These are phyloP conservation scores for Microcebus murinus DNA, from an alignment of 2,113 vertebrate genomes.

Conservation along the genomic window DNA sequence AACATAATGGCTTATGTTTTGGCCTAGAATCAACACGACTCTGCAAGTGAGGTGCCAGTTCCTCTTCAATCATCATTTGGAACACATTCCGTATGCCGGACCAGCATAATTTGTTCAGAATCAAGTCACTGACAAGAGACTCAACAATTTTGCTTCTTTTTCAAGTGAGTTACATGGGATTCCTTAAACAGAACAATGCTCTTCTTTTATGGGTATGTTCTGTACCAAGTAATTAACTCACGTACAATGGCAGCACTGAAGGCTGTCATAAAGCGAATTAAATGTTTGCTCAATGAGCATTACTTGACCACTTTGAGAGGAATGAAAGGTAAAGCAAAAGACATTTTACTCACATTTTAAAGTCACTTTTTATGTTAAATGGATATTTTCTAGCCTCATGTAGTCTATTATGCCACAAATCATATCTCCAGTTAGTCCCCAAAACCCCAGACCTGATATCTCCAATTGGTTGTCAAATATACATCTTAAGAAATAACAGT, in stretches of 20 bases:
- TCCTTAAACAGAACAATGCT: not conserved
- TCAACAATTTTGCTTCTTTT: not conserved
- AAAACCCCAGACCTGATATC: not conserved
- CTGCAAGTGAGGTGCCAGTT: not conserved
- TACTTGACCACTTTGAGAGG: not conserved
- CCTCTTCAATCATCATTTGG: not conserved
- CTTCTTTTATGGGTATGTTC: not conserved
- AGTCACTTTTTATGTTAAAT: not conserved
- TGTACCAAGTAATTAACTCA: not conserved
- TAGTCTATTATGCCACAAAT: not conserved
- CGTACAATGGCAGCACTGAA: too few species aligned
- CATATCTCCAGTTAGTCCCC: not conserved
- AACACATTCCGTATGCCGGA: constrained; percentile 27
- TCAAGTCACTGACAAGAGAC: not conserved
- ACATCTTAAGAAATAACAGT: not conserved
- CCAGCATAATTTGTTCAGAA: constrained; percentile 33
- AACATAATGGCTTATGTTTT: constrained; percentile 14
- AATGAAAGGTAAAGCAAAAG: not conserved
- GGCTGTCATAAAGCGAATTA: not conserved
- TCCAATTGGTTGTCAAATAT: not conserved
- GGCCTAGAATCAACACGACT: not conserved
- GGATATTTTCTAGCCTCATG: not conserved
- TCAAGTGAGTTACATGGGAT: not conserved
- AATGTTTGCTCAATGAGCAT: not conserved
- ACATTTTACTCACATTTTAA: not conserved